These are phyloP conservation scores for Mimumesa dahlbomi DNA, from an alignment of 2,888 invertebrate species.

Conservation along the genomic window DNA sequence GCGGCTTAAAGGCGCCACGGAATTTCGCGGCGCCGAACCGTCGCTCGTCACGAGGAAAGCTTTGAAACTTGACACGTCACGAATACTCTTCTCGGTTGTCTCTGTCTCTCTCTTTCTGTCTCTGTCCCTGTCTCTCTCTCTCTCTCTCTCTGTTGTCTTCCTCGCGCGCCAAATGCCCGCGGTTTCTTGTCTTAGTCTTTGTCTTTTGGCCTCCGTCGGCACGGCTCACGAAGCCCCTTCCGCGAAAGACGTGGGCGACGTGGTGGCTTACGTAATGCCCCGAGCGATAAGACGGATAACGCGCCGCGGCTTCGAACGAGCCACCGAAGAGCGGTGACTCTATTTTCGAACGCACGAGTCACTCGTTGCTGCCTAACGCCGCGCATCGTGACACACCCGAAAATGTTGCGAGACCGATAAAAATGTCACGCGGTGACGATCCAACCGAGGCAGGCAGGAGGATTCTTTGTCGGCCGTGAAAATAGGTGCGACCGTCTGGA, in stretches of 20 bases:
- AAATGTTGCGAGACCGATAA: slow-evolving; percentile 41
- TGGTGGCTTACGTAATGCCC: slow-evolving; percentile 61
- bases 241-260: slow-evolving; percentile 61
- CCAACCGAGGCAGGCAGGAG: slow-evolving; percentile 16
- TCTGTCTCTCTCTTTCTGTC: background rate
- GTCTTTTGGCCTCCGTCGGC: slow-evolving; percentile 21
- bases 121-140: background rate
- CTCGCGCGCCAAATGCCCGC: background rate
- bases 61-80: slow-evolving; percentile 28
- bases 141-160: background rate
- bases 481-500: slow-evolving; percentile 16
- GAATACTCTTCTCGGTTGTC: slow-evolving; percentile 12
- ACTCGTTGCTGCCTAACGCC: slow-evolving; percentile 41
- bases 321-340: slow-evolving; percentile 57
- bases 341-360: slow-evolving; percentile 62
- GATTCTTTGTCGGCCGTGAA: slow-evolving; percentile 26
- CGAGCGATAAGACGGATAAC: slow-evolving; percentile 64
- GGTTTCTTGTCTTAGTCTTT: background rate
- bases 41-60: slow-evolving; percentile 31
- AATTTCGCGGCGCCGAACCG: slow-evolving; percentile 39
- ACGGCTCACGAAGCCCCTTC: slow-evolving; percentile 44
- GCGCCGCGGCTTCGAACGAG: slow-evolving; percentile 43
- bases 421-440: slow-evolving; percentile 47
- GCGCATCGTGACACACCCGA: slow-evolving; percentile 40
- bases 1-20: slow-evolving; percentile 43